A percentile compares a stretch with the other conserved stretches of the same genome.
These are phyloP conservation scores for Clinocottus analis DNA, from an alignment of 2,113 vertebrate genomes.

Conservation along the genomic window DNA sequence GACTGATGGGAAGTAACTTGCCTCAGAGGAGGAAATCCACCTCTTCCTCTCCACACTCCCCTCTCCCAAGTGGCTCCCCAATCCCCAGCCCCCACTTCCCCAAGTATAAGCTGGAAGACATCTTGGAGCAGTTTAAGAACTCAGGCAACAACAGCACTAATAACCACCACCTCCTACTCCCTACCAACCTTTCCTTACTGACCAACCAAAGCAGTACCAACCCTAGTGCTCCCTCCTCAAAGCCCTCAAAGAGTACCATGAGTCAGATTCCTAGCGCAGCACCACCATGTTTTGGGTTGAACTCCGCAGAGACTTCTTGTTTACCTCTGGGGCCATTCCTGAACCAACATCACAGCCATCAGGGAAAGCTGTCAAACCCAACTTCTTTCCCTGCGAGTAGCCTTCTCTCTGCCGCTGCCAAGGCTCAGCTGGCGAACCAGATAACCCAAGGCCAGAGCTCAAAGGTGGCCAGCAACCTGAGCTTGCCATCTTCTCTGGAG, in stretches of 20 bases:
- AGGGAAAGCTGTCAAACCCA: slow-evolving; percentile 82
- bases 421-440: slow-evolving; percentile 89
- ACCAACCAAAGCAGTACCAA: slow-evolving; percentile 83
- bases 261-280: slow-evolving; percentile 74
- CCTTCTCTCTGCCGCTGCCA: slow-evolving; percentile 90
- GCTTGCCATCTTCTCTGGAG: slow-evolving; percentile 62
- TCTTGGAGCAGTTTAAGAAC: slow-evolving; percentile 85
- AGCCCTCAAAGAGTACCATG: slow-evolving; percentile 59
- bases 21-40: slow-evolving; percentile 72
- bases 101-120: slow-evolving; percentile 82
- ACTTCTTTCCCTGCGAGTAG: slow-evolving; percentile 90
- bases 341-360: slow-evolving; percentile 83
- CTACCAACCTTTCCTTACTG: slow-evolving; percentile 61
- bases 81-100: slow-evolving; percentile 70
- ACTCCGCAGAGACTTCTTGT: slow-evolving; percentile 78
- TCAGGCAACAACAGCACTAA: slow-evolving; percentile 81
- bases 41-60: slow-evolving; percentile 74
- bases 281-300: slow-evolving; percentile 67
- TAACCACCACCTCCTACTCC: slow-evolving; percentile 70
- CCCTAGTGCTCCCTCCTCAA: slow-evolving; percentile 69
- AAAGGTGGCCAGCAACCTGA: slow-evolving; percentile 73
- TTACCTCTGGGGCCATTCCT: slow-evolving; percentile 80
- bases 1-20: slow-evolving; percentile 63
- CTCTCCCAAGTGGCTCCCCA: slow-evolving; percentile 71
- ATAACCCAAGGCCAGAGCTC: slow-evolving; percentile 74